phyloP scores from a whole-genome alignment of 2,113 vertebrate species.

The Cyprinodon variegatus region DNA sequence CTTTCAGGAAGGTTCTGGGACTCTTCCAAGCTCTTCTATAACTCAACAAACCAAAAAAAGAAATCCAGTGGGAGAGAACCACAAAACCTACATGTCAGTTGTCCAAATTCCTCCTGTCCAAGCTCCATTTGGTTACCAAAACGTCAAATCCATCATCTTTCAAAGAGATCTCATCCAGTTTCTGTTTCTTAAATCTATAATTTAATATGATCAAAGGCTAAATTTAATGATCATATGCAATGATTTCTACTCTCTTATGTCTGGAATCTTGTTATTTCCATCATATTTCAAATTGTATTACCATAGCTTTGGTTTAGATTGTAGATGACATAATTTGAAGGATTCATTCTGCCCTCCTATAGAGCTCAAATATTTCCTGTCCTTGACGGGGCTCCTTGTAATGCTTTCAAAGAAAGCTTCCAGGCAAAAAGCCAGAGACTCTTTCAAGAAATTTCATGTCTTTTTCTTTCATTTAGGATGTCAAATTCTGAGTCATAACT shows the following conservation, averaged over 20 bases:
- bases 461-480: neutral
- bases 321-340: neutral
- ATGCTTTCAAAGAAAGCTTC: too few species aligned
- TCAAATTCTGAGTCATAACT: too few species aligned
- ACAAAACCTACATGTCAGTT: too few species aligned
- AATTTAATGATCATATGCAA: neutral
- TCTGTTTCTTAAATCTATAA: neutral
- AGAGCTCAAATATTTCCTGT: neutral
- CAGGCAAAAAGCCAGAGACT: neutral
- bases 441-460: neutral
- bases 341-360: neutral
- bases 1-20: neutral
- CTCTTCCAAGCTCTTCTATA: neutral
- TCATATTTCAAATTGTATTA: neutral
- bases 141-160: too few species aligned
- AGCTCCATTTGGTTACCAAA: neutral
- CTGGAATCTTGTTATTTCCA: neutral
- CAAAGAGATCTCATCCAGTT: neutral
- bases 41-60: neutral
- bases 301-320: too few species aligned
- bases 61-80: neutral
- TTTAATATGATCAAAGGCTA: neutral
- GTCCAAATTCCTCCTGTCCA: neutral
- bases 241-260: neutral
- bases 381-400: neutral